These are phyloP conservation scores for Pithys albifrons DNA, from an alignment of 2,113 vertebrate genomes.

Conservation along the genomic window DNA sequence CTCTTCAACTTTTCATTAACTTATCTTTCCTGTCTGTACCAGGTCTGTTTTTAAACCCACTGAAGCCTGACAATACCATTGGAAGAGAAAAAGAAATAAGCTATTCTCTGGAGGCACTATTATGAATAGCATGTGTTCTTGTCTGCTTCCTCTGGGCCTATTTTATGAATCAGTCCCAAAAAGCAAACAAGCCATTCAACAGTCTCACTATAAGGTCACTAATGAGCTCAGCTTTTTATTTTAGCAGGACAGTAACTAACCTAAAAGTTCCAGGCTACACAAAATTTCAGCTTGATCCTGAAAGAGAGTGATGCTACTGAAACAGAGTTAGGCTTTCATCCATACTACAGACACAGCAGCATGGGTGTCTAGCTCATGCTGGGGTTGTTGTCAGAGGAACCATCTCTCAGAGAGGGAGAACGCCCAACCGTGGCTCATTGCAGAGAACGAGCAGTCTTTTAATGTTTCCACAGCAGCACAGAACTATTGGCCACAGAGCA, in stretches of 20 bases:
- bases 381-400: neutral
- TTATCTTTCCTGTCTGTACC: neutral
- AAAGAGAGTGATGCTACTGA: neutral
- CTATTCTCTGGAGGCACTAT: slow-evolving; percentile 23
- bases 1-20: neutral
- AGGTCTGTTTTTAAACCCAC: slow-evolving; percentile 1
- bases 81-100: neutral
- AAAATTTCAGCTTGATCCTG: neutral
- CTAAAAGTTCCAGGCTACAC: neutral
- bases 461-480: neutral
- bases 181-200: slow-evolving; percentile 1
- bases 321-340: neutral
- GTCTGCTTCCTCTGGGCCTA: neutral
- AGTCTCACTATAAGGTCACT: neutral
- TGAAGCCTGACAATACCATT: neutral
- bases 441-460: neutral
- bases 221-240: neutral
- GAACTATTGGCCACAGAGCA: neutral
- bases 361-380: neutral
- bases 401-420: neutral
- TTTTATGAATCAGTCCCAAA: slow-evolving; percentile 36
- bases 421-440: neutral
- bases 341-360: neutral
- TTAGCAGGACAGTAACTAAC: neutral
- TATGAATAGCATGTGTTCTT: slow-evolving; percentile 22